These are phyloP conservation scores for Junonia oenone DNA, from an alignment of 2,888 invertebrate species.

Conservation along the genomic window DNA sequence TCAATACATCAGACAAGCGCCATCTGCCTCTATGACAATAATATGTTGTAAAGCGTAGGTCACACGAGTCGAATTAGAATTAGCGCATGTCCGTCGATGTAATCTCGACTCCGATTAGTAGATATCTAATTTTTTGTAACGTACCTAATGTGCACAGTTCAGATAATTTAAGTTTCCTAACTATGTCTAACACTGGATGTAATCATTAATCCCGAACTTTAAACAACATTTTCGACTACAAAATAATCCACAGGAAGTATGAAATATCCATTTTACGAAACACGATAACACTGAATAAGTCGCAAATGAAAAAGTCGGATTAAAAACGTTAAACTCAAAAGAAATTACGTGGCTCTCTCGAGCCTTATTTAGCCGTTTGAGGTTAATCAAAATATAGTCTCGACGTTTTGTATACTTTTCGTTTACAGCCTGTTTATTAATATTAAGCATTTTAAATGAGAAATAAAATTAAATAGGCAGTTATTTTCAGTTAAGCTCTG, in stretches of 20 bases:
- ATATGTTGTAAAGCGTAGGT: too few species aligned
- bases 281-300: not conserved
- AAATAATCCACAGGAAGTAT: not conserved
- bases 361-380: slow-evolving; percentile 11
- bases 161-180: too few species aligned
- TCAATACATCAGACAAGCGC: too few species aligned
- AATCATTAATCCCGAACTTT: not conserved
- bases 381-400: slow-evolving; percentile 16
- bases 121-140: too few species aligned
- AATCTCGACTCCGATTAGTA: too few species aligned
- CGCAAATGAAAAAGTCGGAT: not conserved
- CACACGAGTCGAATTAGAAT: too few species aligned
- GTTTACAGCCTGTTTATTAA: not conserved
- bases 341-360: slow-evolving; percentile 11
- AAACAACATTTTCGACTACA: not conserved
- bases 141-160: too few species aligned
- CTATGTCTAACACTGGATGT: too few species aligned
- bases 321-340: slow-evolving; percentile 15
- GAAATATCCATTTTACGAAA: not conserved
- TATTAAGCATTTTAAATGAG: not conserved
- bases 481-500: not conserved
- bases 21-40: too few species aligned
- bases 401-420: slow-evolving; percentile 10
- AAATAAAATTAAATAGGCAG: not conserved
- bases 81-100: too few species aligned